phyloP scores from a whole-genome alignment of 2,113 vertebrate species.

The Ictidomys tridecemlineatus region DNA sequence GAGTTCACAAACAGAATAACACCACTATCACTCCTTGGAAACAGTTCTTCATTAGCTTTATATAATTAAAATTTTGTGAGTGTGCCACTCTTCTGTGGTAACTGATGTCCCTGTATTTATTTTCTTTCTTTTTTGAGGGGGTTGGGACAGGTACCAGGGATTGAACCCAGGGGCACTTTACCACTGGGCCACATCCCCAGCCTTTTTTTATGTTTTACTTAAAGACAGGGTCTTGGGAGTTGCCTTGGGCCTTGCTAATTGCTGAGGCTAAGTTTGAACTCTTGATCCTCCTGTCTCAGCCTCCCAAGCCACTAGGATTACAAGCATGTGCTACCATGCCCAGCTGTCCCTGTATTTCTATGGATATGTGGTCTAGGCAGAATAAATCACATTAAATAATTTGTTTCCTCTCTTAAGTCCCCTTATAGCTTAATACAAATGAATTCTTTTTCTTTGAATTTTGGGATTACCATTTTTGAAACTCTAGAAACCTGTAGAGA shows the following conservation, averaged over 20 bases:
- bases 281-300: no score
- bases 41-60: neutral
- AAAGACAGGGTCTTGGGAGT: no score
- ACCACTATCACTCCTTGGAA: neutral
- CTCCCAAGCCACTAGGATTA: no score
- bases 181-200: no score
- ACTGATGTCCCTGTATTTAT: neutral
- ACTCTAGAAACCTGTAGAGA: neutral
- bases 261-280: no score
- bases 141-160: no score
- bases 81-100: neutral
- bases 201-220: no score
- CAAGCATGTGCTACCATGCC: no score
- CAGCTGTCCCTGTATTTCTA: neutral
- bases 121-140: no score
- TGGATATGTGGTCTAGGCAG: neutral
- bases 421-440: neutral
- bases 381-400: neutral
- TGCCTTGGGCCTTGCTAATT: no score
- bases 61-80: neutral
- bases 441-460: conserved; percentile 24
- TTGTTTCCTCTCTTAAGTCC: neutral
- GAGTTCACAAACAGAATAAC: neutral
- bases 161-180: no score
- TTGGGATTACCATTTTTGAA: conserved; percentile 16